phyloP scores from a whole-genome alignment of 1,140 invertebrate genomes.

The Euwallacea fornicatus region DNA sequence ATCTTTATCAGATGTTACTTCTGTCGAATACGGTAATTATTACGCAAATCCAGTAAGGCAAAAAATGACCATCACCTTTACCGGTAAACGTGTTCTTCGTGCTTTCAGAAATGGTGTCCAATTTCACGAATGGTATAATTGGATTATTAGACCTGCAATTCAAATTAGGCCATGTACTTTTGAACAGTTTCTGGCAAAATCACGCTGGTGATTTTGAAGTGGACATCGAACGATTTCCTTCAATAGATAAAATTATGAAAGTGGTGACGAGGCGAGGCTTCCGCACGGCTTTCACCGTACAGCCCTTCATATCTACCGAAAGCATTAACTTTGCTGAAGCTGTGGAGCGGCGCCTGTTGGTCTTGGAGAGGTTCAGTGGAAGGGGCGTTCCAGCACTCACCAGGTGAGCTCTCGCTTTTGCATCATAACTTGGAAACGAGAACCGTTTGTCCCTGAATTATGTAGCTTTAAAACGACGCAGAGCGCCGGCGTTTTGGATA shows the following conservation, averaged over 20 bases:
- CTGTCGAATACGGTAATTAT: too few species aligned
- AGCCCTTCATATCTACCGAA: constrained; percentile 85
- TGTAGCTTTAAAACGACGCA: constrained; percentile 70
- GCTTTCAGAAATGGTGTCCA: constrained; percentile 63
- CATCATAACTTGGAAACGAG: background rate
- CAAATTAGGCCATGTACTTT: constrained; percentile 75
- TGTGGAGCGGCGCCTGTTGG: constrained; percentile 68
- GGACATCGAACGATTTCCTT: constrained; percentile 71
- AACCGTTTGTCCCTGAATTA: background rate
- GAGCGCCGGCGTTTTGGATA: constrained; percentile 80
- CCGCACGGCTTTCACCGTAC: constrained; percentile 78
- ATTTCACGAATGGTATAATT: constrained; percentile 81
- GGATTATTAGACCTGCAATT: constrained; percentile 61
- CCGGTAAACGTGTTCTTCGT: background rate
- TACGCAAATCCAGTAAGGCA: background rate
- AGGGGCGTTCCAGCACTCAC: constrained; percentile 74
- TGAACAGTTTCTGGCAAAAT: constrained; percentile 84
- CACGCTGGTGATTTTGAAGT: constrained; percentile 77
- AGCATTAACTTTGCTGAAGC: constrained; percentile 77
- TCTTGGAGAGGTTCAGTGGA: constrained; percentile 72
- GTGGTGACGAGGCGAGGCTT: constrained; percentile 82
- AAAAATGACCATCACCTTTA: background rate
- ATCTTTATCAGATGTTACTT: too few species aligned
- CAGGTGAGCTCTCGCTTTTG: constrained; percentile 12
- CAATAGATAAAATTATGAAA: constrained; percentile 75